Base-by-base conservation (phyloP, 2,888 invertebrate genomes). In the Globia sparganii region DNA sequence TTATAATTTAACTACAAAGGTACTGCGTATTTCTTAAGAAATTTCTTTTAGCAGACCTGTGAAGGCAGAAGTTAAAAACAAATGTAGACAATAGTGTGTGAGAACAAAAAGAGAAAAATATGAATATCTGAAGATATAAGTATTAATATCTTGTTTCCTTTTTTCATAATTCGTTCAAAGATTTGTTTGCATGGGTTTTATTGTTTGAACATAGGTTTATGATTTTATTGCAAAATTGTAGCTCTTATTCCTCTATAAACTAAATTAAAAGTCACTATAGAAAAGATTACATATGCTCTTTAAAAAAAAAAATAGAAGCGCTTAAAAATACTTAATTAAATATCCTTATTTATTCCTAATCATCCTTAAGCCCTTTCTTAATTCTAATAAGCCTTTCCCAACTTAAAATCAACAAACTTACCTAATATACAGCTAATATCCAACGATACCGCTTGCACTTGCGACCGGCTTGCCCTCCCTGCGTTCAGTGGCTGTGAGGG, bases 401-500 rank as follows among this genome's bases (percentile, higher is more conserved):
- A 69, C 4, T 59, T 66, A 53, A 53, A 71, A 9, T 40, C 9
- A 59, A 28, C 6, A 25, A 53, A 83, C 84, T 84, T 66, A 84
- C 84, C 73, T 84, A 76, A 81, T 84, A 74, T 81, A 81, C 37
- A 34, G 69, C 58, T 49, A n/a, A 72, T 77, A 64, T 75, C 83
- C 80, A 31, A 69, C 64, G 67, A 34, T 58, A 53, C 74, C n/a
- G 46, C 67, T 62, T 86, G 81, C 84, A 84, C 87, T 72, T 72
- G 84, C 59, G 78, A 43, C 25, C 72, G 40, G 77, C 65, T 66
- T 15, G 81, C 74, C 67, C 75, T 83, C 83, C 73, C 64, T 78
- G 64, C 75, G 75, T 65, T 77, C 78, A 78, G 73, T 87, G 86
- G 62, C 85, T 71, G 58, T 28, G 71, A 75, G 64, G 11, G 13